Percentiles rank a stretch among this genome's conserved stretches.
phyloP scores from a whole-genome alignment of 2,888 invertebrate species.

The Tolmerus cingulatus region DNA sequence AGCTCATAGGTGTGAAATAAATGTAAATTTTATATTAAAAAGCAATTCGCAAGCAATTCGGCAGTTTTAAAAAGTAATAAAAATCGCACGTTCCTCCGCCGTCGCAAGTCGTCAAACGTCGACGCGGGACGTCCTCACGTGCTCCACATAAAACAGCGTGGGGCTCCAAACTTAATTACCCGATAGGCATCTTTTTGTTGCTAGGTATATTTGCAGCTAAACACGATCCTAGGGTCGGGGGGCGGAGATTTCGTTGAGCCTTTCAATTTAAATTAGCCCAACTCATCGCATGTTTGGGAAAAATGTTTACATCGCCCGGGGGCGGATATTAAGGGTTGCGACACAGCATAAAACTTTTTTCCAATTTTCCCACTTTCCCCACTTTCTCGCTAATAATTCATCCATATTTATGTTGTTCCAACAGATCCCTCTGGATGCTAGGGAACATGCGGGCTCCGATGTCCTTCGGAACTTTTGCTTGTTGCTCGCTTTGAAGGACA shows the following conservation, averaged over 20 bases:
- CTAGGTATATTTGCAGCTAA: not conserved
- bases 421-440: not conserved
- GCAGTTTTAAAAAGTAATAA: not conserved
- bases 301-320: constrained; percentile 19
- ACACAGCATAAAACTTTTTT: not conserved
- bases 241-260: not conserved
- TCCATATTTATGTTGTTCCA: constrained; percentile 12
- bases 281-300: constrained; percentile 5
- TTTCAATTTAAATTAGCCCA: constrained; percentile 24
- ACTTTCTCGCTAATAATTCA: constrained; percentile 16
- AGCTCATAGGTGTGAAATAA: not conserved
- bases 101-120: not conserved
- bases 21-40: not conserved
- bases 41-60: not conserved
- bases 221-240: not conserved
- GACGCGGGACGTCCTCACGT: not conserved
- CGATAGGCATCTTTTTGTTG: not conserved
- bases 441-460: not conserved
- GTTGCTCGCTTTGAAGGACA: constrained; percentile 2
- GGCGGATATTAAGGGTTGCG: not conserved
- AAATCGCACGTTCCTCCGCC: not conserved
- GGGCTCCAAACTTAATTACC: not conserved
- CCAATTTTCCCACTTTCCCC: not conserved
- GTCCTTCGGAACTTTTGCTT: constrained; percentile 17
- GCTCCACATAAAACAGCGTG: not conserved